Conservation (phyloP, 2,888 invertebrate genomes). For the Trichacis sp. region DNA sequence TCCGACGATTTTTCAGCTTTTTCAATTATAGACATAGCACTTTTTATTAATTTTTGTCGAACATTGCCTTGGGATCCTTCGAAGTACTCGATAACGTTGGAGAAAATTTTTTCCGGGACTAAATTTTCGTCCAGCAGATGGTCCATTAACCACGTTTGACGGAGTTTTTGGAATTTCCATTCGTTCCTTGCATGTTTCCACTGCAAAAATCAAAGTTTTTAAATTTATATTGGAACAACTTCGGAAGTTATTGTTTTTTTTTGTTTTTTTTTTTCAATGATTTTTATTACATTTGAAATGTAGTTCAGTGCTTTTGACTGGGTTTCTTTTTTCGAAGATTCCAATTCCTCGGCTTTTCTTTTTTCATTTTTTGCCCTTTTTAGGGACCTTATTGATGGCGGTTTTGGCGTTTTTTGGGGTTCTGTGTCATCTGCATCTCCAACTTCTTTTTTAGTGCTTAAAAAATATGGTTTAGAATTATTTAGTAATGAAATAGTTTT, state of each 20-base stretch:
- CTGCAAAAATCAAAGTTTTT: slow-evolving; percentile 56
- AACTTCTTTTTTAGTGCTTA: not conserved
- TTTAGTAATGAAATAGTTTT: too few relatives aligned
- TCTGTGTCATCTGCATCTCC: slow-evolving; percentile 49
- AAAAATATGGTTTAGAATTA: too few relatives aligned
- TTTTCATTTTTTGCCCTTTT: slow-evolving; percentile 76
- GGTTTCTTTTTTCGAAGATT: slow-evolving; percentile 71
- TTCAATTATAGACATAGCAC: slow-evolving; percentile 76
- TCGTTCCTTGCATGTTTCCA: slow-evolving; percentile 79
- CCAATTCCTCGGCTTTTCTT: slow-evolving; percentile 72
- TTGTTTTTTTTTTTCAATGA: slow-evolving; percentile 3
- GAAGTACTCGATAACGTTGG: slow-evolving; percentile 78
- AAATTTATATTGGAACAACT: not conserved
- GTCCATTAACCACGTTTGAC: slow-evolving; percentile 82
- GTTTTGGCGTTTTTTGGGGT: slow-evolving; percentile 53
- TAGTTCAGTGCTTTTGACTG: slow-evolving; percentile 77
- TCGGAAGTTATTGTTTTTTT: not conserved
- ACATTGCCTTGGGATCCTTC: slow-evolving; percentile 78
- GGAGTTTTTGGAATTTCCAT: slow-evolving; percentile 86
- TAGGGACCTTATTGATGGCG: slow-evolving; percentile 76
- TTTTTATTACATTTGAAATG: slow-evolving; percentile 68
- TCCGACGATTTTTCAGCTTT: slow-evolving; percentile 61
- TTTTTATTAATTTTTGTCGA: slow-evolving; percentile 73
- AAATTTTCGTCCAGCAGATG: slow-evolving; percentile 75
- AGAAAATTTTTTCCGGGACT: slow-evolving; percentile 76